These are phyloP conservation scores for Polydrusus cervinus DNA, from an alignment of 2,888 invertebrate species.

Conservation along the genomic window DNA sequence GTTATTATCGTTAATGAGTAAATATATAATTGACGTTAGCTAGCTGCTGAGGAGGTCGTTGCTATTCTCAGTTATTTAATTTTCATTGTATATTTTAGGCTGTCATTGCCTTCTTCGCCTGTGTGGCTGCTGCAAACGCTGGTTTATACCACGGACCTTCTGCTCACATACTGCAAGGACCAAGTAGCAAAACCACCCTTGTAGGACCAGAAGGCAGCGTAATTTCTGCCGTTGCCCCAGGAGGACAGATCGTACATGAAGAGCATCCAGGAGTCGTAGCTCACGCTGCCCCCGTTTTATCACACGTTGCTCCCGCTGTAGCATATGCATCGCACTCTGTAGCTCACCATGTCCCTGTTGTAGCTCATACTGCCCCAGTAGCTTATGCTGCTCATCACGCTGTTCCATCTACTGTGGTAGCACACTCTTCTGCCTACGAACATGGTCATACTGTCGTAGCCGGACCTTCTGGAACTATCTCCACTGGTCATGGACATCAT, in stretches of 20 bases:
- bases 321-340: conserved; percentile 25
- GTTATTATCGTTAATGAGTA: too few relatives aligned
- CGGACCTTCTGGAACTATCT: conserved; percentile 28
- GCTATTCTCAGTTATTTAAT: too few relatives aligned
- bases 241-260: conserved; percentile 58
- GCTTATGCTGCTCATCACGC: conserved; percentile 25
- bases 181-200: conserved; percentile 62
- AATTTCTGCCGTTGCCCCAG: conserved; percentile 44
- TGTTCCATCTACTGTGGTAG: conserved; percentile 32
- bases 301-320: conserved; percentile 41
- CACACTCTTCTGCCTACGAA: conserved; percentile 36
- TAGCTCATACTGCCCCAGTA: conserved; percentile 34
- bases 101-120: conserved; percentile 60
- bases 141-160: conserved; percentile 55
- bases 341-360: conserved; percentile 20
- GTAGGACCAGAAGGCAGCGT: conserved; percentile 63
- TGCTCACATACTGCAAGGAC: conserved; percentile 58
- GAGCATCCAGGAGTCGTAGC: conserved; percentile 47
- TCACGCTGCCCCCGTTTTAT: conserved; percentile 53
- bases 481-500: conserved; percentile 24
- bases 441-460: conserved; percentile 25
- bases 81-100: conserved; percentile 56
- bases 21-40: too few relatives aligned
- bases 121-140: conserved; percentile 60
- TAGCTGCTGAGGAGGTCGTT: too few relatives aligned